phyloP scores from a whole-genome alignment of 2,888 invertebrate species.

The Ochropacha duplaris region DNA sequence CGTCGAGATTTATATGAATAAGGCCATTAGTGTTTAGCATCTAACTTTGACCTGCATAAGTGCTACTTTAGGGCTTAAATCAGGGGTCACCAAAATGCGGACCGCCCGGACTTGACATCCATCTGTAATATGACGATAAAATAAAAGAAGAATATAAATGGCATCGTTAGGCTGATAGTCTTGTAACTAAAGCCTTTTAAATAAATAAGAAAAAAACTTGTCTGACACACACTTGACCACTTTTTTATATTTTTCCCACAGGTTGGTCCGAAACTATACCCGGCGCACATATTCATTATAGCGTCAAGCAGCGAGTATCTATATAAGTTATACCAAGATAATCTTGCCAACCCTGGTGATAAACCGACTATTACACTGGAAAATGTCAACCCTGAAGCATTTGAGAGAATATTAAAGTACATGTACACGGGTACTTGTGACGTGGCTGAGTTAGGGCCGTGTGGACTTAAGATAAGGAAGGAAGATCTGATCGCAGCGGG shows the following conservation, averaged over 20 bases:
- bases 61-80: too few species aligned
- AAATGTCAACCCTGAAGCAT: constrained; percentile 85
- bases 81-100: too few species aligned
- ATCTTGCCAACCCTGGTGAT: constrained; percentile 43
- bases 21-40: too few species aligned
- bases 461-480: constrained; percentile 68
- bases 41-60: too few species aligned
- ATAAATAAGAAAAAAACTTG: too few species aligned
- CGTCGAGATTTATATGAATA: too few species aligned
- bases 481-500: constrained; percentile 55
- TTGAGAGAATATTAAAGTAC: constrained; percentile 85
- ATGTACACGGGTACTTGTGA: constrained; percentile 88
- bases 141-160: too few species aligned
- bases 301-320: constrained; percentile 85
- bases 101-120: too few species aligned
- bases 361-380: constrained; percentile 73
- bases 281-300: constrained; percentile 89
- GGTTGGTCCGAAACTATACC: constrained; percentile 84
- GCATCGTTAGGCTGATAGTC: too few species aligned
- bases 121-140: too few species aligned
- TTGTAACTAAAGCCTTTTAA: too few species aligned
- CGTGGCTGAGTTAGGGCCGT: constrained; percentile 79
- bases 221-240: neutral
- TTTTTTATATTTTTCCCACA: constrained; percentile 38
- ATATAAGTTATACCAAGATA: constrained; percentile 77